These are phyloP conservation scores for Pipistrellus pygmaeus DNA, from an alignment of 2,797 vertebrate species.

Conservation along the genomic window DNA sequence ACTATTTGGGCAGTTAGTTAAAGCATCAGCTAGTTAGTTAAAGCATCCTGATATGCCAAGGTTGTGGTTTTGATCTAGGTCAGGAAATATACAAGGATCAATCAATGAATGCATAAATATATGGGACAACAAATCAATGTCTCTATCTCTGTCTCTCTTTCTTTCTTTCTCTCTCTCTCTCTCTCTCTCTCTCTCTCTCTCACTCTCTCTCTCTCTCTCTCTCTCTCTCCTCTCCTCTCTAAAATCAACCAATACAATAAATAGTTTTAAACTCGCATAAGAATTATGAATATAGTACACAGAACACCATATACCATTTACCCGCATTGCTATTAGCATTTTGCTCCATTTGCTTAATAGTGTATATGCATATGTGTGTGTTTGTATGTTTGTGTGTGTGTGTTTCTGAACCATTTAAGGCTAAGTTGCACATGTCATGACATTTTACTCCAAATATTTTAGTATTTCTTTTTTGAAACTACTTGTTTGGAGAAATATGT, in stretches of 20 bases:
- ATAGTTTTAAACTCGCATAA: background rate
- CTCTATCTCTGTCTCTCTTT: background rate
- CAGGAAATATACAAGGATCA: background rate
- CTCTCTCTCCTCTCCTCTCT: background rate
- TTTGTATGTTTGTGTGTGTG: background rate
- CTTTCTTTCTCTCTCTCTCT: no score
- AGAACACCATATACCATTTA: background rate
- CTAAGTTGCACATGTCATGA: background rate
- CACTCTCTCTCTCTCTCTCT: no score
- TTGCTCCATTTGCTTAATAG: background rate
- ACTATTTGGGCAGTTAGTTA: no score
- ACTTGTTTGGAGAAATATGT: constrained; percentile 5
- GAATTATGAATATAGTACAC: background rate
- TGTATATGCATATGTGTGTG: background rate
- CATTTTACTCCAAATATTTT: background rate
- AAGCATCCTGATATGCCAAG: background rate
- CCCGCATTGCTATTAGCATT: background rate
- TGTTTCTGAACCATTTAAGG: constrained; percentile 9
- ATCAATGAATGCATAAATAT: background rate
- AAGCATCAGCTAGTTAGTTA: background rate
- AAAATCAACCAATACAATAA: background rate
- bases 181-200: background rate
- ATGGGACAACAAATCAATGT: background rate
- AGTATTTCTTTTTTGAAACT: constrained; percentile 31
- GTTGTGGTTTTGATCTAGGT: background rate